Evolutionary conservation across 1,140 invertebrate species (phyloP).

Genomic region (Drosophila ambigua): DNA sequence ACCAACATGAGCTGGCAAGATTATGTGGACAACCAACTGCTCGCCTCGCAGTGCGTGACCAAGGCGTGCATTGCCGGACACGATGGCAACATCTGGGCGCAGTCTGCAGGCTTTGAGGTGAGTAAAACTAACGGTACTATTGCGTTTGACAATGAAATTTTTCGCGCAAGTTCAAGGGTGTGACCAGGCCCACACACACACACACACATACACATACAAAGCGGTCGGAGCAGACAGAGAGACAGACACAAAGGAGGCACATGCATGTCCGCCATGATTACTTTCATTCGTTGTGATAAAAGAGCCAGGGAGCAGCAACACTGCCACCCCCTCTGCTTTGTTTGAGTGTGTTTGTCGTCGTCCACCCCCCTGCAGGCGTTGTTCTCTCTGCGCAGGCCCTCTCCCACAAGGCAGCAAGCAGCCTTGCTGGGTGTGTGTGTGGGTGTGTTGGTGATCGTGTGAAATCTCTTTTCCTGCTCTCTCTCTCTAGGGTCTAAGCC

Average conservation of each 20-base stretch:
- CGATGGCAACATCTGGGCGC: slow-evolving; percentile 97
- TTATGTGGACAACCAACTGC: slow-evolving; percentile 98
- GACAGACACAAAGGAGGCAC: slow-evolving; percentile 44
- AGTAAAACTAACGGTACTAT: slow-evolving; percentile 83
- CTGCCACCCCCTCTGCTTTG: slow-evolving; percentile 38
- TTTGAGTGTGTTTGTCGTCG: slow-evolving; percentile 8
- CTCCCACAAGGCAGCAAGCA: background rate
- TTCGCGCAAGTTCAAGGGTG: slow-evolving; percentile 81
- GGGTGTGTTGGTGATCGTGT: slow-evolving; percentile 25
- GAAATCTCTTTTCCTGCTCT: background rate
- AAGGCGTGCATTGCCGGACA: slow-evolving; percentile 97
- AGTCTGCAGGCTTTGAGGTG: slow-evolving; percentile 96
- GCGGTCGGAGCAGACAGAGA: slow-evolving; percentile 22
- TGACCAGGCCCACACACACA: slow-evolving; percentile 58
- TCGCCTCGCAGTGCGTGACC: slow-evolving; percentile 95
- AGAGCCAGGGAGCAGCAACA: slow-evolving; percentile 23
- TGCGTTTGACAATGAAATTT: slow-evolving; percentile 64
- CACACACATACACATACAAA: slow-evolving; percentile 33
- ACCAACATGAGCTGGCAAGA: slow-evolving; percentile 97
- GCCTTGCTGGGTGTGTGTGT: background rate
- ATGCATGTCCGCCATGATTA: slow-evolving; percentile 66
- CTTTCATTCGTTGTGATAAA: slow-evolving; percentile 63
- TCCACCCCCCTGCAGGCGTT: slow-evolving; percentile 29
- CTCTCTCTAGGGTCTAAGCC: no score
- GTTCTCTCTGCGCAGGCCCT: slow-evolving; percentile 26